These are phyloP conservation scores for Hydrolagus affinis DNA, from an alignment of 2,113 vertebrate species.

Conservation along the genomic window DNA sequence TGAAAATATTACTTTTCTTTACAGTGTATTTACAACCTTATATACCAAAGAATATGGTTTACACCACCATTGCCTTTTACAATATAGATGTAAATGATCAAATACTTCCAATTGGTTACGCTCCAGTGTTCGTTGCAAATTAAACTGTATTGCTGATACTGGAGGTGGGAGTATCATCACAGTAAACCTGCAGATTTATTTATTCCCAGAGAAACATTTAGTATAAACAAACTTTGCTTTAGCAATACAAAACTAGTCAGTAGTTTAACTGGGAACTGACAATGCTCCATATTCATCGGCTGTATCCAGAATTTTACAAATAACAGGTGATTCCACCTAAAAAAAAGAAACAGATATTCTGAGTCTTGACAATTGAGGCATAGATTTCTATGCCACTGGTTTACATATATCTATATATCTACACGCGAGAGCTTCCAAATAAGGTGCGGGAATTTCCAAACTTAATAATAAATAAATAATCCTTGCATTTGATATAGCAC, in stretches of 20 bases:
- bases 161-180: neutral
- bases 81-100: neutral
- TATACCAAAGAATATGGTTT: neutral
- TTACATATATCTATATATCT: neutral
- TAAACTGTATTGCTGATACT: neutral
- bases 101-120: neutral
- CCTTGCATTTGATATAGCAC: no score
- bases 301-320: slow-evolving; percentile 92
- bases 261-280: slow-evolving; percentile 72
- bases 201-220: neutral
- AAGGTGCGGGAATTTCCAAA: neutral
- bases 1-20: neutral
- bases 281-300: slow-evolving; percentile 89
- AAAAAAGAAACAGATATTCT: slow-evolving; percentile 30
- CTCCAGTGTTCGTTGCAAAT: neutral
- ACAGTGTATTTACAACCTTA: slow-evolving; percentile 27
- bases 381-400: neutral
- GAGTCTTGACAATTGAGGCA: neutral
- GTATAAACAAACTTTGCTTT: neutral
- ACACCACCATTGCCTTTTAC: neutral
- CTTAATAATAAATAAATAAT: no score
- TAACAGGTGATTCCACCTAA: slow-evolving; percentile 93
- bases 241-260: neutral
- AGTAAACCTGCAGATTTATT: neutral
- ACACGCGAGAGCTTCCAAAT: neutral